Base-by-base conservation (phyloP, 2,888 invertebrate genomes). In the Dicyrtoma fusca region DNA sequence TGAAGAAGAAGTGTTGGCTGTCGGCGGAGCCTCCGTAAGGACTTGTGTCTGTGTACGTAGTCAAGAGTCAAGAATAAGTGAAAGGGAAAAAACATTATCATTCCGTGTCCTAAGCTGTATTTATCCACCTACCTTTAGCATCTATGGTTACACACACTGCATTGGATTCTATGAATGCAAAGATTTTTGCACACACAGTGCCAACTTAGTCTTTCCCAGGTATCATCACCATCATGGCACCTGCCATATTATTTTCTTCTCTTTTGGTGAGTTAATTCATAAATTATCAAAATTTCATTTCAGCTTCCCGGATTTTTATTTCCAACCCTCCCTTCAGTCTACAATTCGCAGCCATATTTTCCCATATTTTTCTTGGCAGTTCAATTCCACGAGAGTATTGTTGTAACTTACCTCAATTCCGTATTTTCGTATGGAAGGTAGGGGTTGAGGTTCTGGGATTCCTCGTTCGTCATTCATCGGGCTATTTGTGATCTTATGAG, bases 1-100 rank as follows among this genome's bases (percentile, higher is more conserved):
- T 25, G 25, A 57, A 23, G 25, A 11, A 57, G 26, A 26, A 26
- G 26, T 25, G 57, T 57, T 57, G 5, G 4, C 26, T 1, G 19
- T 17, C 6, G 17, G 34, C 19, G 8, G n/a, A 34, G 34, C 44
- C 25, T 44, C 26, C n/a, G 34, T 34, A 3, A 34, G 34, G 8
- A 3, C 34, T 5, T 5, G 34, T 44, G 6, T 45, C 45, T 45
- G 45, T 45, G 13, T 8, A 17, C 42, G 42, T 42, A 11, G 8
- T 10, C 19, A n/a, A 47, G 26, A 47, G n/a, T 19, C 21, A 45
- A 57, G 57, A 57, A 59, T 59, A 69, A 69, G 62, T 62, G 69
- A 69, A 69, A 69, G 69, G 69, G 69, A 69, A 61, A n/a, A 69
- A 61, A 69, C 19, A 66, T 51, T 53, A 42, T 51, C 4, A 66